phyloP scores from a whole-genome alignment of 1,140 invertebrate species.

The Phenacoccus solenopsis region DNA sequence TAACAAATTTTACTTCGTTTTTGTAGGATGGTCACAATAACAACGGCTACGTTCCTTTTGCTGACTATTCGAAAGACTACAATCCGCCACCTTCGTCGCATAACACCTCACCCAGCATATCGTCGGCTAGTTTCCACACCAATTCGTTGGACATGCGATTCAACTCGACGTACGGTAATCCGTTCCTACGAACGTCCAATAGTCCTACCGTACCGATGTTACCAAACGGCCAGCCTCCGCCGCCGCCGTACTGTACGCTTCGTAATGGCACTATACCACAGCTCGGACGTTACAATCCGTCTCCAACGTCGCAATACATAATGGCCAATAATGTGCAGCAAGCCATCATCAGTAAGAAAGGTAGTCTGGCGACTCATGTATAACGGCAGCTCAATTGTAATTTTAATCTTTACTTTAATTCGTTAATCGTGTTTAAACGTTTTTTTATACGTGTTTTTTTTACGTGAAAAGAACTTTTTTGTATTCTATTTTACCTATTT shows the following conservation, averaged over 20 bases:
- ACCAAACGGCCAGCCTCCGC: conserved; percentile 40
- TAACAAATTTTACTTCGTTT: not conserved
- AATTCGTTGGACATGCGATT: conserved; percentile 60
- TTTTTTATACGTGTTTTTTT: not conserved
- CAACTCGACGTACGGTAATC: conserved; percentile 77
- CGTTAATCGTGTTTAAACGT: not conserved
- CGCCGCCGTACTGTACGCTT: conserved; percentile 47
- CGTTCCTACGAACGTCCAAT: conserved; percentile 61
- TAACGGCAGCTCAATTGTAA: conserved; percentile 30
- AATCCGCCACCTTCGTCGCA: conserved; percentile 48
- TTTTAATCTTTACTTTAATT: not conserved
- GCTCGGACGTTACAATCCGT: conserved; percentile 29
- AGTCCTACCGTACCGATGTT: conserved; percentile 52
- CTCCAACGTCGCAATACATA: conserved; percentile 40
- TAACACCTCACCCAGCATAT: not conserved
- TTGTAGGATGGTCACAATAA: conserved; percentile 65
- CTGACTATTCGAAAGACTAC: conserved; percentile 73
- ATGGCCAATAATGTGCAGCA: conserved; percentile 30
- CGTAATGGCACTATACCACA: conserved; percentile 37
- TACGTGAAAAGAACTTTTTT: not conserved
- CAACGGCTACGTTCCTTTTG: conserved; percentile 80
- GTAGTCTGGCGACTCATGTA: conserved; percentile 47
- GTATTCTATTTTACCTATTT: not conserved
- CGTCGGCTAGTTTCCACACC: conserved; percentile 2
- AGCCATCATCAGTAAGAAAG: conserved; percentile 38